Evolutionary conservation across 2,888 invertebrate genomes (phyloP).

Genomic region (Palloptera scutellata): DNA sequence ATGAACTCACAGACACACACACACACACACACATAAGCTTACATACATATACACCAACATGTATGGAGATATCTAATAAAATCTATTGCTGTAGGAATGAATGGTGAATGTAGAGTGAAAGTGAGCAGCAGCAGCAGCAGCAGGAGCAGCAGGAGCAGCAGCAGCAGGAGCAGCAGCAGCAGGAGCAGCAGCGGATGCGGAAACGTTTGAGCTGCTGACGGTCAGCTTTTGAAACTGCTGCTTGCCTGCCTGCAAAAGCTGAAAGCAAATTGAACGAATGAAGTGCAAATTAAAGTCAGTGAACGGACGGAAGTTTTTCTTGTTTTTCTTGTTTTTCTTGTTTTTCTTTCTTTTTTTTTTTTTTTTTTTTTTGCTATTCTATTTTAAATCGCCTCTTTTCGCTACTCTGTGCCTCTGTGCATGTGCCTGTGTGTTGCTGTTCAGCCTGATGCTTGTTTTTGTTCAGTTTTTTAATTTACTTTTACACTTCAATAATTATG

Average conservation of each 20-base stretch:
- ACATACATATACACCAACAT: neutral
- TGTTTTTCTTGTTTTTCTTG: neutral
- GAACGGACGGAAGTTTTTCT: constrained; percentile 2
- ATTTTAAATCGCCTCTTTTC: neutral
- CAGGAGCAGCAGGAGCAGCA: neutral
- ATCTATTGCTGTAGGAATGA: neutral
- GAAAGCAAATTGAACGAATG: constrained; percentile 30
- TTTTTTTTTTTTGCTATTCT: neutral
- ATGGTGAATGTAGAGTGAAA: neutral
- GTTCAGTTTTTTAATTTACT: constrained; percentile 35
- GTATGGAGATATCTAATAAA: neutral
- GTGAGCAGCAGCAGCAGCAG: too few relatives aligned
- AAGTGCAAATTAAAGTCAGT: constrained; percentile 33
- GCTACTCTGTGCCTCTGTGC: too few relatives aligned
- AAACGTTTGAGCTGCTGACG: too few relatives aligned
- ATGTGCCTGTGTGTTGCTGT: neutral
- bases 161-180: too few relatives aligned
- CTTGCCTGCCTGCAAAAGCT: constrained; percentile 4
- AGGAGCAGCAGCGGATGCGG: neutral
- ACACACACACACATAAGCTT: neutral
- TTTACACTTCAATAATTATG: constrained; percentile 37
- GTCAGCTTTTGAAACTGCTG: neutral
- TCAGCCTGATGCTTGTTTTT: constrained; percentile 17
- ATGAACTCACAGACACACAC: neutral
- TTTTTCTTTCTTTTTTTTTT: neutral